These are phyloP conservation scores for Acomys russatus DNA, from an alignment of 2,797 vertebrate species.

Conservation along the genomic window DNA sequence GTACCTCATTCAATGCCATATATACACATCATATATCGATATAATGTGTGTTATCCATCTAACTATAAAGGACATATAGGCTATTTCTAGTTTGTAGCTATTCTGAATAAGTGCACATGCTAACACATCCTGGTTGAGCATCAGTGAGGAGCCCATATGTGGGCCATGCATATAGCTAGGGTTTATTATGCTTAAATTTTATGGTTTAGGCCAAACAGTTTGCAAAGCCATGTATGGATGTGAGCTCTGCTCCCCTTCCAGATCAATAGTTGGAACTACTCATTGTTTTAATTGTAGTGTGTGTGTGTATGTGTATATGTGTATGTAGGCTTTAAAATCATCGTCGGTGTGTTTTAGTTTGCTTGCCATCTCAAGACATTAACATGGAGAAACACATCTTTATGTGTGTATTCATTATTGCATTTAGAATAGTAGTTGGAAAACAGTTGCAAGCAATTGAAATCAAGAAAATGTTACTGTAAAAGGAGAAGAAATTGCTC, in stretches of 20 bases:
- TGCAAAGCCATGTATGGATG: not conserved
- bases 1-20: not conserved
- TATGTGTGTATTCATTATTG: not conserved
- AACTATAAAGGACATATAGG: not conserved
- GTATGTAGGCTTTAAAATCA: too few species aligned
- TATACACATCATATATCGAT: not conserved
- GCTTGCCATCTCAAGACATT: not conserved
- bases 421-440: constrained; percentile 15
- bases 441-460: not conserved
- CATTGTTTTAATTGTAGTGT: not conserved
- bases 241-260: not conserved
- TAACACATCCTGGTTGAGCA: not conserved
- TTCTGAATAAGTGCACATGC: not conserved
- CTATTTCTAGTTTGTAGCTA: not conserved
- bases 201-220: not conserved
- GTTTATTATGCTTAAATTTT: not conserved
- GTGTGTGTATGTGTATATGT: not conserved
- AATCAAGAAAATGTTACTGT: constrained; percentile 34
- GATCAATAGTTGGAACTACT: not conserved
- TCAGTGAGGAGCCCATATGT: not conserved
- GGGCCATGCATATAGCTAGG: not conserved
- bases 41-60: not conserved
- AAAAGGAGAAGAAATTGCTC: not conserved
- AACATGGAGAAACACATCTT: not conserved
- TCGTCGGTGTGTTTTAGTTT: constrained; percentile 23